A percentile compares a stretch with the other conserved stretches of the same genome.
Evolutionary conservation across 2,797 vertebrate genomes (phyloP).

Genomic region (Apodemus agrarius): DNA sequence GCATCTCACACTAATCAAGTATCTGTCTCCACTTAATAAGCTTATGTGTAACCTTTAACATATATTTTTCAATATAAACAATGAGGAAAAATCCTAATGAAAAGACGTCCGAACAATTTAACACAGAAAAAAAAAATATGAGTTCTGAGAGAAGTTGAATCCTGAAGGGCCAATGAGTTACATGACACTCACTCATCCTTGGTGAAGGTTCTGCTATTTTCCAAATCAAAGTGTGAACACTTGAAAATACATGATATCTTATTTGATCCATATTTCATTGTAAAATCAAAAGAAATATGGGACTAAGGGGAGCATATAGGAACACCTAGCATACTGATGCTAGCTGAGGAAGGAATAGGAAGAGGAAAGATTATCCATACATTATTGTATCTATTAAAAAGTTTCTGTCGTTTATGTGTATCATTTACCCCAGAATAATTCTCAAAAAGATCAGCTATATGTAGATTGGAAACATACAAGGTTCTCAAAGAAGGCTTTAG

Average conservation of each 20-base stretch:
- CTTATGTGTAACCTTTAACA: not conserved
- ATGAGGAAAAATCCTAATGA: not conserved
- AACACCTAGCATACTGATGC: not conserved
- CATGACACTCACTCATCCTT: not conserved
- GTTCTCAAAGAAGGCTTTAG: not conserved
- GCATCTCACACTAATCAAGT: not conserved
- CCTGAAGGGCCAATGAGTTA: not conserved
- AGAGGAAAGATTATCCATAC: accelerated
- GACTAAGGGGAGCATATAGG: not conserved
- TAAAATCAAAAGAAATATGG: not conserved
- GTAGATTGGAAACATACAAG: not conserved
- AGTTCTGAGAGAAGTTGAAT: not conserved
- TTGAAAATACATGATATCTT: not conserved
- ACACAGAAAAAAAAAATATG: not conserved
- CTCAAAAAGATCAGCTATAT: not conserved
- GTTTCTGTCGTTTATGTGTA: not conserved
- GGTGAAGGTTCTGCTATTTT: not conserved
- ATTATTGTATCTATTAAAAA: not conserved
- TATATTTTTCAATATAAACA: not conserved
- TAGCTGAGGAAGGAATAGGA: accelerated
- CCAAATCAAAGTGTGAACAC: not conserved
- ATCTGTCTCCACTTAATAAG: not conserved
- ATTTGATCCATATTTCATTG: not conserved
- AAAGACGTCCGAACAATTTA: not conserved
- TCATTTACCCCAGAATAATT: not conserved